These are phyloP conservation scores for Craterocephalus amniculus DNA, from an alignment of 2,797 vertebrate species.

Conservation along the genomic window DNA sequence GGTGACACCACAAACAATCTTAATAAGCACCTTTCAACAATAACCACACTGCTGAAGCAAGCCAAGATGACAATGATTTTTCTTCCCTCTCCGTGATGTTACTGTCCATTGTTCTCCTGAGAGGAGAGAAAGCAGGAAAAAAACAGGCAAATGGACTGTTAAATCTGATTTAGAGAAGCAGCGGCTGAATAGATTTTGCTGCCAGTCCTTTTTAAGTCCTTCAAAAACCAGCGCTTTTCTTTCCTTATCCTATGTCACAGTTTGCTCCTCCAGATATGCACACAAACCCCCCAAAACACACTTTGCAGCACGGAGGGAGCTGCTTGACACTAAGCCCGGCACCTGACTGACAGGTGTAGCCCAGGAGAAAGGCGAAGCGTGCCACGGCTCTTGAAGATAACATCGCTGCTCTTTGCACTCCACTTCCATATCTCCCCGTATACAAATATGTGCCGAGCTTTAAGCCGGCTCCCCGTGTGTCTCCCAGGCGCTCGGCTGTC, in stretches of 20 bases:
- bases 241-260: conserved; percentile 41
- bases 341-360: conserved; percentile 83
- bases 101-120: conserved; percentile 46
- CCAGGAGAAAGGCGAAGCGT: conserved; percentile 73
- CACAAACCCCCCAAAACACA: conserved; percentile 46
- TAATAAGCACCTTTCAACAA: conserved; percentile 80
- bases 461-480: conserved; percentile 52
- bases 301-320: conserved; percentile 43
- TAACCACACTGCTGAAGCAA: conserved; percentile 62
- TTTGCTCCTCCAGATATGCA: conserved; percentile 35
- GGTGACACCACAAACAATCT: conserved; percentile 65
- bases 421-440: conserved; percentile 45
- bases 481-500: conserved; percentile 59
- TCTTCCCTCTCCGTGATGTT: conserved; percentile 44
- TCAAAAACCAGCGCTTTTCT: conserved; percentile 27
- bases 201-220: conserved; percentile 40
- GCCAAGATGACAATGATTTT: conserved; percentile 68
- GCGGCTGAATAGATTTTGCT: conserved; percentile 53
- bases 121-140: conserved; percentile 19
- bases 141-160: conserved; percentile 72
- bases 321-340: conserved; percentile 66
- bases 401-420: conserved; percentile 62
- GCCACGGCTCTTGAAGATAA: conserved; percentile 69
- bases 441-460: conserved; percentile 55
- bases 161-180: conserved; percentile 78